These are phyloP conservation scores for Drosophila subobscura DNA, from an alignment of 1,140 invertebrate species.

Conservation along the genomic window DNA sequence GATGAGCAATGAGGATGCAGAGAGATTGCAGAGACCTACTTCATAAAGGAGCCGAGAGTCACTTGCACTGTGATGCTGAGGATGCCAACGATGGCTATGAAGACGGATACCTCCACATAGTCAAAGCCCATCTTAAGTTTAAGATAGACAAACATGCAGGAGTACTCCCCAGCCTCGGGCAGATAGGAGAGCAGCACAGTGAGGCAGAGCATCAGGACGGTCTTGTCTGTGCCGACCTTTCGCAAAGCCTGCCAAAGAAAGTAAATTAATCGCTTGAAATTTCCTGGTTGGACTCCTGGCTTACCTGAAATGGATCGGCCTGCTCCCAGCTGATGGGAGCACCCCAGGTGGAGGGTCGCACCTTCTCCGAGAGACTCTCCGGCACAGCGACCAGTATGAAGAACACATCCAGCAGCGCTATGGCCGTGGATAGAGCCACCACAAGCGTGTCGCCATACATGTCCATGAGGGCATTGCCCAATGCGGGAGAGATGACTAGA, in stretches of 20 bases:
- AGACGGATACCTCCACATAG: constrained; percentile 96
- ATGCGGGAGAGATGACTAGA: constrained; percentile 97
- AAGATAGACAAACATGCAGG: constrained; percentile 99
- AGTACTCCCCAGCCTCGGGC: constrained; percentile 99
- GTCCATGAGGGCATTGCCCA: constrained; percentile 96
- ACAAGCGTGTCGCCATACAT: constrained; percentile 96
- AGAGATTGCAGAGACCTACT: constrained; percentile 44
- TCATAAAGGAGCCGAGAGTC: constrained; percentile 94
- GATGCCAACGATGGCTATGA: constrained; percentile 98
- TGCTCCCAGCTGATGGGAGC: constrained; percentile 97
- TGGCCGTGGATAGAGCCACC: constrained; percentile 97
- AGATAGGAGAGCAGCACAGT: constrained; percentile 99
- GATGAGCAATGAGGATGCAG: neutral
- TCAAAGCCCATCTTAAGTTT: constrained; percentile 99
- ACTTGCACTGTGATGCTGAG: constrained; percentile 98
- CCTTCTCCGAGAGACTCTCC: constrained; percentile 98
- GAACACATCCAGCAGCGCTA: constrained; percentile 98
- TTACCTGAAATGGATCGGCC: constrained; percentile 97
- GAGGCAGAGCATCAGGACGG: constrained; percentile 97
- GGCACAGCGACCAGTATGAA: constrained; percentile 99
- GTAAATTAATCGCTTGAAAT: neutral
- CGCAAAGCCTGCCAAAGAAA: constrained; percentile 87
- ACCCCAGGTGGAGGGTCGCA: constrained; percentile 90
- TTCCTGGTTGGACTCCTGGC: neutral
- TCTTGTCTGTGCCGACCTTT: constrained; percentile 97